phyloP scores from a whole-genome alignment of 1,140 invertebrate species.

The Dolichoris vasculosae region DNA sequence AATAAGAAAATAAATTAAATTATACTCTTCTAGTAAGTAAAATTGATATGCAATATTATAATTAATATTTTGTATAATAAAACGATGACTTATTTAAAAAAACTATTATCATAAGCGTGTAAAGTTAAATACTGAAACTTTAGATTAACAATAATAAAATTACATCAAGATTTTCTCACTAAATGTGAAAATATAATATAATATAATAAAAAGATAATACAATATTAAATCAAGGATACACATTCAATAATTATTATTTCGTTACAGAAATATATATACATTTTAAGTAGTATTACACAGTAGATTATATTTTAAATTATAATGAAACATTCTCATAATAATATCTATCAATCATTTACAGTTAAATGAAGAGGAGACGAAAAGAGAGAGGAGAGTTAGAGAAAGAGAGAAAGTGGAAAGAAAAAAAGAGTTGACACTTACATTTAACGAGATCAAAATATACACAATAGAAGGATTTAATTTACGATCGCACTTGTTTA shows the following conservation, averaged over 20 bases:
- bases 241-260: neutral
- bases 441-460: conserved; percentile 4
- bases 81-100: no score
- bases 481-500: conserved; percentile 38
- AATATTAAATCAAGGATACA: no score
- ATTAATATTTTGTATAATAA: no score
- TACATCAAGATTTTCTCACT: no score
- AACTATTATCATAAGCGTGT: no score
- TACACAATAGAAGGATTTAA: conserved; percentile 25
- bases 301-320: neutral
- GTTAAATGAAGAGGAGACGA: neutral
- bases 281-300: neutral
- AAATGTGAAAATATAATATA: no score
- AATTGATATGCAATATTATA: no score
- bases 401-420: neutral
- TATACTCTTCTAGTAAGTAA: no score
- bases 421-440: neutral
- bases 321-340: neutral
- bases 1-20: no score
- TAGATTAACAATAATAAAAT: no score
- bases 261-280: neutral
- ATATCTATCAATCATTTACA: neutral
- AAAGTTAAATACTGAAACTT: no score
- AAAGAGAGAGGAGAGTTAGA: neutral
- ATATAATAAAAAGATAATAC: no score